Conservation (phyloP, 64 coral and sea anemone species). For the Platygyra sinensis region DNA sequence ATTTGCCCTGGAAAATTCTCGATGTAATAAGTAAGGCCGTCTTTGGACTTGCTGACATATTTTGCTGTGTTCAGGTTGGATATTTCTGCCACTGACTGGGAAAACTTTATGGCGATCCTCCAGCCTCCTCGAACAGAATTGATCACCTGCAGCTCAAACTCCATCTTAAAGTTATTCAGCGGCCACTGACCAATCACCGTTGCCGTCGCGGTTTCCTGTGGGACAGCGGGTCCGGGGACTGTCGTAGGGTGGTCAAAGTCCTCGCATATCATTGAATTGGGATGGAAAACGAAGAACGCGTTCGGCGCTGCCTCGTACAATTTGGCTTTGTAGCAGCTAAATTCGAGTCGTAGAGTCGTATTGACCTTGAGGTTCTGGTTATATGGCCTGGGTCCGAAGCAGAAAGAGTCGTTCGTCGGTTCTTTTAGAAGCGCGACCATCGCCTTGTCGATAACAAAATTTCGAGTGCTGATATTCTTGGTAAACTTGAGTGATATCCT, state of each 20-base stretch:
- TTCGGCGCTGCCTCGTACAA: neutral
- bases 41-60: neutral
- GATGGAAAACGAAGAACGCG: neutral
- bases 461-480: conserved; percentile 11
- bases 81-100: conserved; percentile 14
- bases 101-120: conserved; percentile 9
- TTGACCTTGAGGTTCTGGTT: conserved; percentile 1
- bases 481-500: conserved; percentile 13
- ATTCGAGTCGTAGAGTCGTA: neutral
- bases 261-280: neutral
- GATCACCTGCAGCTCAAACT: conserved; percentile 16
- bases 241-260: neutral
- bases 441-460: conserved; percentile 14
- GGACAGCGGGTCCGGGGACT: neutral
- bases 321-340: neutral
- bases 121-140: conserved; percentile 24
- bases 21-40: conserved; percentile 1
- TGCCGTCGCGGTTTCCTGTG: neutral
- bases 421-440: neutral
- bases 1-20: conserved; percentile 27
- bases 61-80: neutral
- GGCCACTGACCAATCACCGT: conserved; percentile 6
- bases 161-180: conserved; percentile 17
- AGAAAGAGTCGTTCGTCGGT: neutral
- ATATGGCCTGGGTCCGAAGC: neutral